Evolutionary conservation across 2,888 invertebrate genomes (phyloP), one percentile per base, ranked within the genome.

Genomic region (Malachius bipustulatus): DNA sequence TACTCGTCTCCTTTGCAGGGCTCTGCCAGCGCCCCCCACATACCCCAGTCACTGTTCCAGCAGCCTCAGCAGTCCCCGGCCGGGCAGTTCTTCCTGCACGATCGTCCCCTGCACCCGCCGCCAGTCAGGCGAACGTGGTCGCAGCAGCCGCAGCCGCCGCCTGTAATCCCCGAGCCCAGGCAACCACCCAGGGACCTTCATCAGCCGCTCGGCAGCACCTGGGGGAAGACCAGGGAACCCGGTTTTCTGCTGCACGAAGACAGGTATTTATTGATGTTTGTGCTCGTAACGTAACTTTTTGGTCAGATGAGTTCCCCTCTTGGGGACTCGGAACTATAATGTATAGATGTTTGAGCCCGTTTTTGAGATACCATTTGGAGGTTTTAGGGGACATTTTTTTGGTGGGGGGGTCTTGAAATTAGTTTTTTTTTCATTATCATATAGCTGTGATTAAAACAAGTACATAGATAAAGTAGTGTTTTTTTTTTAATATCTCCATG

Each of bases 21-120:
- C n/a, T 62, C 61, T 3, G 50, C 60, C 4, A 62, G 62, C 40
- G 63, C 62, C 8, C 66, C 64, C 29, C 64, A 63, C 45, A 60
- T 64, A 40, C 66, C 68, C 24, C 71, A 72, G 39, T 65, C 73
- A 29, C 64, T 73, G 37, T 71, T 70, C 32, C 66, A 70, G 30
- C 65, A 68, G 45, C n/a, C n/a, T n/a, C 70, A 73, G 42, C 64
- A 65, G 14, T 37, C 46, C 15, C 42, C 43, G 3, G 67, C 72
- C 40, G 68, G 72, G 46, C 78, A 82, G 60, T 84, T 83, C 63
- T 85, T 78, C 63, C 65, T 84, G 49, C 83, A 85, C 57, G 82
- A 82, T 52, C 69, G 70, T 42, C 64, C 65, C 32, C 63, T 65
- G 14, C 60, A 62, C 11, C 54, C 60, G 4, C 57, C 65, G 37